Percentiles rank a stretch among this genome's conserved stretches.
These are phyloP conservation scores for Cyprinus carpio DNA, from an alignment of 2,113 vertebrate genomes.

Conservation along the genomic window DNA sequence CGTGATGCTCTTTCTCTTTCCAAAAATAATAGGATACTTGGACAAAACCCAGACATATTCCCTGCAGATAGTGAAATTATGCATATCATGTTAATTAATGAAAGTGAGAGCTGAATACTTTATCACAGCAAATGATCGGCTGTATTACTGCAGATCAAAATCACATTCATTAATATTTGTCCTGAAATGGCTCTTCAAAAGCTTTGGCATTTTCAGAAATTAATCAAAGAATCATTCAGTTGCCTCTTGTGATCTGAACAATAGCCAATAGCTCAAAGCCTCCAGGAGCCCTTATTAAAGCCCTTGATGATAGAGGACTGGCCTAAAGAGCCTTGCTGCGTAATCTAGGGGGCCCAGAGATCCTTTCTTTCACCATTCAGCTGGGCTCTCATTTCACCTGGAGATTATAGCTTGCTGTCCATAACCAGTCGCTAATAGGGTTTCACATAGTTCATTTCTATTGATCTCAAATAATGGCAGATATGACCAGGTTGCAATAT, in stretches of 20 bases:
- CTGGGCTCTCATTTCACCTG: slow-evolving; percentile 16
- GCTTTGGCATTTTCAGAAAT: neutral
- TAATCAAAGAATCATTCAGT: slow-evolving; percentile 21
- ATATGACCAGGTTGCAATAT: neutral
- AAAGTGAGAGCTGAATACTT: neutral
- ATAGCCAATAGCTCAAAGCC: slow-evolving; percentile 1
- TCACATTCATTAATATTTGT: neutral
- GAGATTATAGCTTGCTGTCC: slow-evolving; percentile 8
- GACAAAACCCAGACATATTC: neutral
- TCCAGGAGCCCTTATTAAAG: neutral
- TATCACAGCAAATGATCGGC: neutral
- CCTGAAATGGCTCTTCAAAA: slow-evolving; percentile 17
- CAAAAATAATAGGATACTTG: neutral
- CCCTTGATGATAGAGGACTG: slow-evolving; percentile 25
- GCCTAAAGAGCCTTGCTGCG: slow-evolving; percentile 14
- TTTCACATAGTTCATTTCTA: slow-evolving; percentile 12
- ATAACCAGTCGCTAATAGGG: neutral
- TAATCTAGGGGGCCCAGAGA: slow-evolving; percentile 32
- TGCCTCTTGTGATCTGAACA: slow-evolving; percentile 1
- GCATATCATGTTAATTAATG: neutral
- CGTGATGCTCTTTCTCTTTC: neutral
- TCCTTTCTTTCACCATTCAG: slow-evolving; percentile 5
- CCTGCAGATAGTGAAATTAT: neutral
- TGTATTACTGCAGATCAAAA: slow-evolving; percentile 6
- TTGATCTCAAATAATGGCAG: neutral